A percentile compares a stretch with the other conserved stretches of the same genome.
Conservation (phyloP, 2,888 invertebrate species). For the Leucophenga maculata region DNA sequence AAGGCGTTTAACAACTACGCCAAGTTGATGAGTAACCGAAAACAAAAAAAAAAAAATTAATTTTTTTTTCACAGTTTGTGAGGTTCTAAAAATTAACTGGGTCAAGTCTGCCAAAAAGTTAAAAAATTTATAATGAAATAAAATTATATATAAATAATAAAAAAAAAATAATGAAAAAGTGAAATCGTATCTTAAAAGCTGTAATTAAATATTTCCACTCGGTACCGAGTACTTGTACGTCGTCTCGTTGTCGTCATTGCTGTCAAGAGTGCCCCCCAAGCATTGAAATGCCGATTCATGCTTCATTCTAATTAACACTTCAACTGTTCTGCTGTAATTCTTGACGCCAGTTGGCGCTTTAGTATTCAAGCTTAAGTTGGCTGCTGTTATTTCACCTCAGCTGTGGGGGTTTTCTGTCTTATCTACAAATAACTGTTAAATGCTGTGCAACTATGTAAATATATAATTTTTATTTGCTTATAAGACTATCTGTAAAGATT, state of each 20-base stretch:
- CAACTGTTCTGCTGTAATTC: conserved; percentile 38
- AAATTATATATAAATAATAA: conserved; percentile 11
- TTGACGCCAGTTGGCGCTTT: no score
- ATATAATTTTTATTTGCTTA: no score
- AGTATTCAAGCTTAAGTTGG: no score
- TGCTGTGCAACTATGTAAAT: no score
- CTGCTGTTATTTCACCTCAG: no score
- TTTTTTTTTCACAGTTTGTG: conserved; percentile 5
- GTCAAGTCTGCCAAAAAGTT: conserved; percentile 48
- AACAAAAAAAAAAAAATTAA: background rate
- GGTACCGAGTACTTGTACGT: background rate
- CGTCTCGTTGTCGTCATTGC: background rate
- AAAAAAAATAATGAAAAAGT: conserved; percentile 54
- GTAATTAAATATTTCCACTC: conserved; percentile 50
- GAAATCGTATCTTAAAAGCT: conserved; percentile 52
- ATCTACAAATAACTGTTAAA: no score
- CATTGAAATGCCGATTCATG: conserved; percentile 13
- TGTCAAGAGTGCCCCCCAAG: background rate
- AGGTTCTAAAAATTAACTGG: conserved; percentile 42
- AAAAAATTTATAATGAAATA: background rate
- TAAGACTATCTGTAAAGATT: no score
- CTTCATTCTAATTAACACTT: conserved; percentile 46
- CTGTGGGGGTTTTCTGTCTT: no score
- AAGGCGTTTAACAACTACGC: conserved; percentile 43
- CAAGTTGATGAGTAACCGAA: conserved; percentile 44